A percentile compares a stretch with the other conserved stretches of the same genome.
Evolutionary conservation across 2,888 invertebrate genomes (phyloP).

Genomic region (Mythimna albipuncta): DNA sequence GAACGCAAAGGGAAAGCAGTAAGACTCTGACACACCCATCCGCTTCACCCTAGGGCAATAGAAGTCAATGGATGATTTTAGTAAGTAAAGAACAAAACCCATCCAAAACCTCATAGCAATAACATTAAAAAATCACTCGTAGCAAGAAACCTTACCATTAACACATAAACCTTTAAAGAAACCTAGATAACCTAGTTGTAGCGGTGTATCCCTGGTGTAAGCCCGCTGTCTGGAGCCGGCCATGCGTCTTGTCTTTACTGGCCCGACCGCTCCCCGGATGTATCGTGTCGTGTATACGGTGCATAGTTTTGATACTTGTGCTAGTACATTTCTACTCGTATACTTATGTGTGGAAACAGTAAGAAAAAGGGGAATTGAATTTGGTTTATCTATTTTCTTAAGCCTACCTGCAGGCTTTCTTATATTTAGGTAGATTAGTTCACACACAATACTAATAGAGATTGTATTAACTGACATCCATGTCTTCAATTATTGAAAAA

Average conservation of each 20-base stretch:
- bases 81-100: too few species aligned
- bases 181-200: conserved; percentile 34
- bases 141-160: conserved; percentile 4
- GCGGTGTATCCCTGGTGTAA: conserved; percentile 70
- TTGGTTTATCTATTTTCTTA: background rate
- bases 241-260: conserved; percentile 87
- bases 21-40: too few species aligned
- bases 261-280: conserved; percentile 77
- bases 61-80: too few species aligned
- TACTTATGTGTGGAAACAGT: too few species aligned
- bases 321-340: too few species aligned
- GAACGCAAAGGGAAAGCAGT: too few species aligned
- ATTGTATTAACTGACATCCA: background rate
- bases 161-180: conserved; percentile 44
- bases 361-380: too few species aligned
- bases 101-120: too few species aligned
- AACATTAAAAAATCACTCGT: background rate
- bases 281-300: conserved; percentile 70
- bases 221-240: conserved; percentile 71
- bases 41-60: too few species aligned
- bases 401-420: background rate
- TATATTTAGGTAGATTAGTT: background rate
- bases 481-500: too few species aligned
- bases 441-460: background rate
- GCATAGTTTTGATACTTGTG: conserved; percentile 73